Evolutionary conservation across 2,113 vertebrate genomes (phyloP).

Genomic region (Grammomys surdaster): DNA sequence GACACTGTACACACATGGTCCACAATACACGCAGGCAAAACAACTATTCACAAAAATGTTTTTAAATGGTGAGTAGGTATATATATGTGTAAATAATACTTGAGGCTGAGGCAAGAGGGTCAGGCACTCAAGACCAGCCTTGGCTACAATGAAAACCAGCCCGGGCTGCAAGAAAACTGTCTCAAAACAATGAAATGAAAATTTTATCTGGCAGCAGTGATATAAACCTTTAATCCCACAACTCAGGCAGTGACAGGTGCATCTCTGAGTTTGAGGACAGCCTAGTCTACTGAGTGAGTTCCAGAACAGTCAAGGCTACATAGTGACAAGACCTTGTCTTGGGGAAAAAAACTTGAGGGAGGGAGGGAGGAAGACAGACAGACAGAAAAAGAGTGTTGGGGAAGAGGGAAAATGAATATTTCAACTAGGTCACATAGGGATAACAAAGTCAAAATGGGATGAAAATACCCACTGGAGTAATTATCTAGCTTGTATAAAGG

Average conservation of each 20-base stretch:
- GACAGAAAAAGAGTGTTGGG: no score
- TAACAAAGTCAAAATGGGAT: neutral
- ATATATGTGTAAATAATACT: neutral
- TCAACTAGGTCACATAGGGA: neutral
- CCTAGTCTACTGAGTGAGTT: neutral
- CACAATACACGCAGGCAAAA: neutral
- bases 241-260: neutral
- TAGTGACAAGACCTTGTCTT: neutral
- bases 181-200: neutral
- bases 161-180: neutral
- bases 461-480: conserved; percentile 20
- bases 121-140: neutral
- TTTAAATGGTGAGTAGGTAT: neutral
- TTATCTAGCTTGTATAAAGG: neutral
- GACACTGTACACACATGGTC: neutral
- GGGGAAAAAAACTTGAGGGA: neutral
- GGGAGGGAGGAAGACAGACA: no score
- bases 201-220: neutral
- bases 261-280: neutral
- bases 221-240: no score
- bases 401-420: neutral
- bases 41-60: neutral
- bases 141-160: neutral
- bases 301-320: neutral
- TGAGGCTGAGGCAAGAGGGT: neutral